Conservation (phyloP, 2,888 invertebrate species). For the Synergus umbraculus region DNA sequence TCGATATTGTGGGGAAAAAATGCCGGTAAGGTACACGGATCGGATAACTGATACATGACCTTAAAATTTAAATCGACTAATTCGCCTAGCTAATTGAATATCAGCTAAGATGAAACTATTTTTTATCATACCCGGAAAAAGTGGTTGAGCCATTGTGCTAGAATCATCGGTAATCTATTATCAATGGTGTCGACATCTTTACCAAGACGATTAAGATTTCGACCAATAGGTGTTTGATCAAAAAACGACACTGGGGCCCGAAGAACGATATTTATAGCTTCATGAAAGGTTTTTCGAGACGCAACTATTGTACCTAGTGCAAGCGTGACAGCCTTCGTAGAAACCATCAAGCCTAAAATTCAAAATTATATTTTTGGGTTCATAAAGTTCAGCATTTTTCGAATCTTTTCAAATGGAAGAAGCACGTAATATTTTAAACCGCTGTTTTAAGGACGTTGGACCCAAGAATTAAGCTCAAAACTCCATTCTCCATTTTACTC, state of each 20-base stretch:
- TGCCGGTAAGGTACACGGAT: too few species aligned
- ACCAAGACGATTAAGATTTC: slow-evolving; percentile 84
- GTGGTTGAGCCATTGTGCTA: slow-evolving; percentile 77
- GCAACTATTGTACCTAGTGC: slow-evolving; percentile 82
- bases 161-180: slow-evolving; percentile 80
- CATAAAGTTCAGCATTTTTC: too few species aligned
- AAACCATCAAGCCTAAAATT: slow-evolving; percentile 78
- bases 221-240: slow-evolving; percentile 84
- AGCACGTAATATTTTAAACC: too few species aligned
- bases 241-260: slow-evolving; percentile 84
- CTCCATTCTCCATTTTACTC: too few species aligned
- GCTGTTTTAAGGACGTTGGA: too few species aligned
- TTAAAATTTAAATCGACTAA: neutral
- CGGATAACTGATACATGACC: too few species aligned
- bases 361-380: neutral
- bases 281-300: slow-evolving; percentile 81
- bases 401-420: too few species aligned
- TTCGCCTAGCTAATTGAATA: neutral
- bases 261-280: slow-evolving; percentile 80
- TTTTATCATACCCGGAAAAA: slow-evolving; percentile 69
- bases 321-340: slow-evolving; percentile 80
- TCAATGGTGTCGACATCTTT: slow-evolving; percentile 84
- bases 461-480: too few species aligned
- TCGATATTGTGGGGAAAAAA: too few species aligned
- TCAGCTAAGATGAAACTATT: neutral